phyloP scores from a whole-genome alignment of 2,797 vertebrate species.

The Eospalax fontanierii region DNA sequence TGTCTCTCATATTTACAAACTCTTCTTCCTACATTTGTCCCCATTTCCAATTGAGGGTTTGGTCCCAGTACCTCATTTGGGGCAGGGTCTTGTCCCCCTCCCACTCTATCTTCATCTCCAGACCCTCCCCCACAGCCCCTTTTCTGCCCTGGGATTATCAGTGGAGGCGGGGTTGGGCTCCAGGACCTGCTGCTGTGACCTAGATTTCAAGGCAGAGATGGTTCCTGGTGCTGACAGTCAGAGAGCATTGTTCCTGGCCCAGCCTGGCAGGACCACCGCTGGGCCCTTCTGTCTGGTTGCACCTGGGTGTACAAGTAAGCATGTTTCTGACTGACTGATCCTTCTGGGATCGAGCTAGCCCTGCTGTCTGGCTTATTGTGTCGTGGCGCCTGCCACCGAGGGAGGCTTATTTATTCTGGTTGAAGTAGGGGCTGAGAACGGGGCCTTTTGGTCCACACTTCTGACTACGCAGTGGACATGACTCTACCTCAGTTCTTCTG shows the following conservation, averaged over 20 bases:
- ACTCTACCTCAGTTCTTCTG: constrained; percentile 48
- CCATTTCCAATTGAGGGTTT: constrained; percentile 28
- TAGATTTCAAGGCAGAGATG: constrained; percentile 80
- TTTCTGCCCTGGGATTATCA: constrained; percentile 72
- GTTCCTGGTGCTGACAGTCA: constrained; percentile 84
- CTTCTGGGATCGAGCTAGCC: constrained; percentile 33
- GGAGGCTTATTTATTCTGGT: constrained; percentile 66
- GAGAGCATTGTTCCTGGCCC: constrained; percentile 78
- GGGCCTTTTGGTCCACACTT: background rate
- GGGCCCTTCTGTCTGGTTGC: constrained; percentile 79
- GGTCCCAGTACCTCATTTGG: background rate
- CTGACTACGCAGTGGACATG: background rate
- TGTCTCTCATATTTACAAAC: constrained; percentile 69
- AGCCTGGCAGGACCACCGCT: constrained; percentile 71
- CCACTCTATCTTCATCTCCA: background rate
- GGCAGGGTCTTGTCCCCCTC: constrained; percentile 20
- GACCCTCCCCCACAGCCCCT: background rate
- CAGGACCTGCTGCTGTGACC: constrained; percentile 79
- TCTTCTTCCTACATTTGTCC: constrained; percentile 1
- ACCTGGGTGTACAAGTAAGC: constrained; percentile 76
- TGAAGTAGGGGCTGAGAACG: constrained; percentile 43
- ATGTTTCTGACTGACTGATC: background rate
- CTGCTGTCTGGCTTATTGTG: constrained; percentile 73
- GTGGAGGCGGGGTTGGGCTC: constrained; percentile 63
- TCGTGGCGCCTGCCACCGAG: constrained; percentile 62